These are phyloP conservation scores for Cottoperca gobio DNA, from an alignment of 2,797 vertebrate genomes.

Conservation along the genomic window DNA sequence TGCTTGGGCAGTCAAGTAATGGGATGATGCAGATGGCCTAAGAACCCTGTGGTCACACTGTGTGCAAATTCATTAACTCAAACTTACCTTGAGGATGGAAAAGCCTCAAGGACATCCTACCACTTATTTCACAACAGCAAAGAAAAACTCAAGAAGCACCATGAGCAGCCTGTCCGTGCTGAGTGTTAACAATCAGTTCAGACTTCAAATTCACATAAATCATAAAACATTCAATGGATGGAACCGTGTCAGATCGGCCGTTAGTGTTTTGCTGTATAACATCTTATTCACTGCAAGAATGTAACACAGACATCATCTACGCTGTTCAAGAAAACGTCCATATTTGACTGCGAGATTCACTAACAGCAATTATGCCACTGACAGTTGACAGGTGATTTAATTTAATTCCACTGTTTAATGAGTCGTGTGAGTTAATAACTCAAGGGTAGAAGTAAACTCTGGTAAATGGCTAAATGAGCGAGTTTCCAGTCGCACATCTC, in stretches of 20 bases:
- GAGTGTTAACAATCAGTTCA: not conserved
- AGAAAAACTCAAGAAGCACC: not conserved
- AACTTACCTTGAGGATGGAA: conserved; percentile 21
- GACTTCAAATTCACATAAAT: not conserved
- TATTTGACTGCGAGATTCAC: conserved; percentile 7
- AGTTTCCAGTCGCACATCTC: conserved; percentile 4
- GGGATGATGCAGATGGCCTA: conserved; percentile 54
- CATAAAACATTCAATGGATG: not conserved
- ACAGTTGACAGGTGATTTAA: conserved; percentile 10
- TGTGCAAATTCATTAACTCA: conserved; percentile 38
- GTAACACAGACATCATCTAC: not conserved
- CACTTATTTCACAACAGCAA: conserved; percentile 9
- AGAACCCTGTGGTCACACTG: conserved; percentile 54
- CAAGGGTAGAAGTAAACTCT: conserved; percentile 15
- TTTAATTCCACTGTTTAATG: conserved; percentile 30
- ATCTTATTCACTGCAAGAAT: not conserved
- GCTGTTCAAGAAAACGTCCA: not conserved
- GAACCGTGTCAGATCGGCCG: not conserved
- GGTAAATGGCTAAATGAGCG: conserved; percentile 17
- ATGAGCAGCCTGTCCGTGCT: not conserved
- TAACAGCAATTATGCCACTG: not conserved
- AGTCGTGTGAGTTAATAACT: conserved; percentile 8
- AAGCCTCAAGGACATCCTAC: conserved; percentile 32
- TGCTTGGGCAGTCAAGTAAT: conserved; percentile 39
- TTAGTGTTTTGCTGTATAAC: not conserved